phyloP scores from a whole-genome alignment of 2,797 vertebrate species.

The Novumbra hubbsi region DNA sequence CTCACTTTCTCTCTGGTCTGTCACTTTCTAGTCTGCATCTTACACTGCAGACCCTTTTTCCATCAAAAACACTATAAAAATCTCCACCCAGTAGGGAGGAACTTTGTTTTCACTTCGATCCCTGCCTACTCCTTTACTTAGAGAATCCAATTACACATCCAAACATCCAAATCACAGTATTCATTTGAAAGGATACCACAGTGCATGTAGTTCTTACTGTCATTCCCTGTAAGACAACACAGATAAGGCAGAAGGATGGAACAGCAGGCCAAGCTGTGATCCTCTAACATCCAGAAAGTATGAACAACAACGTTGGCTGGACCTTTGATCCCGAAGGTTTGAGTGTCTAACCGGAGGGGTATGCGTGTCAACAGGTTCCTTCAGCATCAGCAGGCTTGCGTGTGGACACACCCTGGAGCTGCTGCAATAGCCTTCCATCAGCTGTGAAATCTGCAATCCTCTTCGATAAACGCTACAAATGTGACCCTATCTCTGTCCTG shows the following conservation, averaged over 20 bases:
- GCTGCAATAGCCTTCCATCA: slow-evolving; percentile 69
- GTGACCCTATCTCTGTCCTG: slow-evolving; percentile 78
- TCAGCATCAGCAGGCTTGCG: neutral
- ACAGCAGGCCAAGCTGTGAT: neutral
- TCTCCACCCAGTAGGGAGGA: slow-evolving; percentile 9
- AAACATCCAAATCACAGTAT: no score
- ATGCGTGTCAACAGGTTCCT: neutral
- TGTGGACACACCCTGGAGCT: slow-evolving; percentile 45
- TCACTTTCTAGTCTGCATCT: no score
- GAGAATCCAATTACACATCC: neutral
- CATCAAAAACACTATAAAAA: neutral
- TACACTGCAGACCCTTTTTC: no score
- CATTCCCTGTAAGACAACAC: neutral
- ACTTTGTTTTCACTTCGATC: slow-evolving; percentile 25
- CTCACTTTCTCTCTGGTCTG: no score
- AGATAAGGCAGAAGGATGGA: neutral
- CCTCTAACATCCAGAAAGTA: slow-evolving; percentile 33
- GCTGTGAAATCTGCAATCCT: slow-evolving; percentile 78
- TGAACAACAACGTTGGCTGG: neutral
- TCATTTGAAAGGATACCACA: neutral
- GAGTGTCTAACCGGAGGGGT: neutral
- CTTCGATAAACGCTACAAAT: slow-evolving; percentile 74
- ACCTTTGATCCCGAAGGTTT: neutral
- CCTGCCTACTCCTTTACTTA: slow-evolving; percentile 4
- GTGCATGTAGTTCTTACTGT: neutral